Evolutionary conservation across 2,113 vertebrate genomes (phyloP).

Genomic region (Anguilla rostrata): DNA sequence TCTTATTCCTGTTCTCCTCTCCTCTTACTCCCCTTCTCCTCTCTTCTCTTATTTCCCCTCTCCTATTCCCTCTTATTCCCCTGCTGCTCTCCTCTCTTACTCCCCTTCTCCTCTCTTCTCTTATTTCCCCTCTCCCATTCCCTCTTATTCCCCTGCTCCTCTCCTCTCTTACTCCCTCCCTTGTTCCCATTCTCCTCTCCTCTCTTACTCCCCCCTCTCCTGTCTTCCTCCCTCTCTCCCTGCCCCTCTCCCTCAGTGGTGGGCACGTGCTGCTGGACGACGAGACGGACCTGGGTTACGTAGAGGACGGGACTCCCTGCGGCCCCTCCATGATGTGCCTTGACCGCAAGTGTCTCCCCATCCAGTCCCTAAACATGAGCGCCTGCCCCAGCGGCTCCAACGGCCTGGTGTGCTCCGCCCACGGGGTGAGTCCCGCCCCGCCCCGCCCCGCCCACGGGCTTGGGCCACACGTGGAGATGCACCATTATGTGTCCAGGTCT

Average conservation of each 20-base stretch:
- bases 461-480: background rate
- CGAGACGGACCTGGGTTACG: conserved; percentile 94
- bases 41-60: background rate
- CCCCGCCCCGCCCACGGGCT: no score
- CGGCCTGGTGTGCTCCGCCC: conserved; percentile 90
- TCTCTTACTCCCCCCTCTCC: background rate
- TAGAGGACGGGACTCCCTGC: conserved; percentile 95
- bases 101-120: background rate
- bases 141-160: conserved; percentile 16
- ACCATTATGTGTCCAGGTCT: background rate
- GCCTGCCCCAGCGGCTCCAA: conserved; percentile 88
- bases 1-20: background rate
- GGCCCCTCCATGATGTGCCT: conserved; percentile 99
- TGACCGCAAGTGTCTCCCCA: conserved; percentile 95
- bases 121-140: background rate
- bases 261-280: conserved; percentile 96
- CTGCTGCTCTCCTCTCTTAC: no score
- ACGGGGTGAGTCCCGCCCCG: conserved; percentile 82
- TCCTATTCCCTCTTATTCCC: background rate
- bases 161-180: background rate
- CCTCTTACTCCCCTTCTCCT: no score
- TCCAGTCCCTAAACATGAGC: conserved; percentile 95
- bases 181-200: no score
- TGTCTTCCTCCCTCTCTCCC: background rate
- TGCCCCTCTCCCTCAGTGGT: conserved; percentile 63